These are phyloP conservation scores for Bolborhynchus lineola DNA, from an alignment of 2,113 vertebrate genomes.

Conservation along the genomic window DNA sequence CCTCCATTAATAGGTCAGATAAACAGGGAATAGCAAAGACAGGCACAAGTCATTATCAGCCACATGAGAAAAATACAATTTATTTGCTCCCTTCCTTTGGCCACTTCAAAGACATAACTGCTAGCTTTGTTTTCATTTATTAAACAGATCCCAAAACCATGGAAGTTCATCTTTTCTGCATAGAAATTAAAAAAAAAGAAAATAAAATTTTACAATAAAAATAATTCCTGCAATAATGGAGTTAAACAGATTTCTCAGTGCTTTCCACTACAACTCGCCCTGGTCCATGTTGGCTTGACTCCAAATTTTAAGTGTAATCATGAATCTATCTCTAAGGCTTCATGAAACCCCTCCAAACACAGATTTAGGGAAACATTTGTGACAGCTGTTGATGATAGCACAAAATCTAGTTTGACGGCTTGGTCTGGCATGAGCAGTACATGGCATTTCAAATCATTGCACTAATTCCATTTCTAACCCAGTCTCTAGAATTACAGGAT, in stretches of 20 bases:
- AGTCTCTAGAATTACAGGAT: neutral
- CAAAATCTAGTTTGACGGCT: neutral
- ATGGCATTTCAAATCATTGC: neutral
- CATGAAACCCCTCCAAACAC: neutral
- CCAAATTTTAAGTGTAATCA: neutral
- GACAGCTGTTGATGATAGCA: constrained; percentile 30
- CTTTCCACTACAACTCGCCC: neutral
- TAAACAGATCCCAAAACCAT: neutral
- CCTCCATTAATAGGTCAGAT: constrained; percentile 73
- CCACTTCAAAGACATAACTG: constrained; percentile 21
- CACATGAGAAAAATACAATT: constrained; percentile 45
- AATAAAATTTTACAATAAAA: neutral
- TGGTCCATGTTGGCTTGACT: neutral
- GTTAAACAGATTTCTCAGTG: neutral
- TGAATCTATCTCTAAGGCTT: neutral
- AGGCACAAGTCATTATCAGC: constrained; percentile 43
- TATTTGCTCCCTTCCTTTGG: constrained; percentile 38
- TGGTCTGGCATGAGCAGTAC: neutral
- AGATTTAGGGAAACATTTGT: neutral
- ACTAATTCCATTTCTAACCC: neutral
- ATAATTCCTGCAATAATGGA: neutral
- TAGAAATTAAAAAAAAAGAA: neutral
- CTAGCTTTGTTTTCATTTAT: neutral
- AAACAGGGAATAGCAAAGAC: constrained; percentile 65
- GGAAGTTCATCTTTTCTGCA: neutral